Evolutionary conservation across 1,140 invertebrate species (phyloP).

Genomic region (Alviniconcha marisindica): DNA sequence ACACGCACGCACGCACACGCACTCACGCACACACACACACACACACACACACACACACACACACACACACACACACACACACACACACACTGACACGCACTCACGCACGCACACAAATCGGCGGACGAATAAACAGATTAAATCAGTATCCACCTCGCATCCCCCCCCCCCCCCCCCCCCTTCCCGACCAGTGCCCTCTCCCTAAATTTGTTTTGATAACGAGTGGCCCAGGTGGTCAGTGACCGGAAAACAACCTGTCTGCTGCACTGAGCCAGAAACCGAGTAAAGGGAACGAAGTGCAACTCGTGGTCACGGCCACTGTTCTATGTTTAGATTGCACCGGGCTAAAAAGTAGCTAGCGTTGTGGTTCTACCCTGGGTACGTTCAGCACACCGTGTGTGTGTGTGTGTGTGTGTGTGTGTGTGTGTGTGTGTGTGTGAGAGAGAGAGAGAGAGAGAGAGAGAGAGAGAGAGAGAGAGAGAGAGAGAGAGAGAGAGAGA

Average conservation of each 20-base stretch:
- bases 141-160: background rate
- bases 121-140: background rate
- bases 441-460: conserved; percentile 2
- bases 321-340: too few relatives aligned
- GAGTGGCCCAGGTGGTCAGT: too few relatives aligned
- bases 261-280: too few relatives aligned
- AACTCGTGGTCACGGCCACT: too few relatives aligned
- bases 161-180: too few relatives aligned
- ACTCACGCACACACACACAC: background rate
- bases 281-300: too few relatives aligned
- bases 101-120: background rate
- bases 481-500: background rate
- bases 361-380: too few relatives aligned
- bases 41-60: conserved; percentile 5
- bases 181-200: too few relatives aligned
- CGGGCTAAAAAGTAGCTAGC: too few relatives aligned
- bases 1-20: background rate
- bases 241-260: too few relatives aligned
- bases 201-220: too few relatives aligned
- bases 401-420: conserved; percentile 13
- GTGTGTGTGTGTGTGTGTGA: conserved; percentile 8
- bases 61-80: conserved; percentile 13
- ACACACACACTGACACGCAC: background rate
- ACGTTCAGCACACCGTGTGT: background rate
- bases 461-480: background rate